A percentile compares a stretch with the other conserved stretches of the same genome.
Conservation (phyloP, 2,113 vertebrate genomes). For the Tamias sibiricus region DNA sequence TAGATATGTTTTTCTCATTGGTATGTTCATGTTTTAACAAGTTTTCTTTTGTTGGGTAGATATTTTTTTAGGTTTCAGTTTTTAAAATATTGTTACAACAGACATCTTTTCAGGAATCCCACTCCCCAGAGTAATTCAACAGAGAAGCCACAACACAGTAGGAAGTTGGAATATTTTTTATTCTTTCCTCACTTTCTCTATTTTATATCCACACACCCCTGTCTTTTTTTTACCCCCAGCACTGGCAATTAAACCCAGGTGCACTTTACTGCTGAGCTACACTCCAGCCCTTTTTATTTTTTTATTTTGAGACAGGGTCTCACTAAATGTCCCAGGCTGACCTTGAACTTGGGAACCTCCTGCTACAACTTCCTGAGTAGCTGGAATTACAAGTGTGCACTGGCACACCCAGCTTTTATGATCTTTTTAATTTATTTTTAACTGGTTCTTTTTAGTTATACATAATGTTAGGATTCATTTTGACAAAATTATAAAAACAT, state of each 20-base stretch:
- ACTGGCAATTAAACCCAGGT: neutral
- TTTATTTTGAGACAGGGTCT: neutral
- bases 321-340: too few relatives aligned
- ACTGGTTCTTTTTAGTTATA: too few relatives aligned
- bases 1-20: neutral
- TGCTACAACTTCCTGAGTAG: neutral
- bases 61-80: neutral
- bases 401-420: too few relatives aligned
- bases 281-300: neutral
- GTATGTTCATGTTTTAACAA: neutral
- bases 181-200: too few relatives aligned
- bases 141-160: neutral
- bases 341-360: too few relatives aligned
- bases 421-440: too few relatives aligned
- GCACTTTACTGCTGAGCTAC: too few relatives aligned
- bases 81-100: neutral
- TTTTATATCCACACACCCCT: too few relatives aligned
- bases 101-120: neutral
- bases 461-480: too few relatives aligned
- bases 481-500: too few relatives aligned
- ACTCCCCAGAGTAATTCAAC: neutral
- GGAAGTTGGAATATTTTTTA: neutral
- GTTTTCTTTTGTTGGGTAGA: neutral
- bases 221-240: neutral
- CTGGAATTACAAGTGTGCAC: neutral